Percentiles rank a stretch among this genome's conserved stretches.
These are phyloP conservation scores for Mus minutoides DNA, from an alignment of 2,797 vertebrate genomes.

Conservation along the genomic window DNA sequence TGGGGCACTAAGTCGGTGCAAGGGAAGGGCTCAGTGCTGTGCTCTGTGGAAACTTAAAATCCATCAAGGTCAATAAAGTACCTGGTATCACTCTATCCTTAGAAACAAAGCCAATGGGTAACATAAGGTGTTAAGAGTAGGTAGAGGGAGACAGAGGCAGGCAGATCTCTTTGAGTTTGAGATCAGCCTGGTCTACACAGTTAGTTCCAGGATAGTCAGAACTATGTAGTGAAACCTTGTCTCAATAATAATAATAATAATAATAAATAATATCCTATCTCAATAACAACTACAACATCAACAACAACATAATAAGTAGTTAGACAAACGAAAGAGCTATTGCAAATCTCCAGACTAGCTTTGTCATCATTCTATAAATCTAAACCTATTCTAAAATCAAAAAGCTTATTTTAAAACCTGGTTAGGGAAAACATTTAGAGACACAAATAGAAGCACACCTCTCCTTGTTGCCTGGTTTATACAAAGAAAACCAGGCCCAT, in stretches of 20 bases:
- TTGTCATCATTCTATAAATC: conserved; percentile 63
- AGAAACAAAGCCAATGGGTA: conserved; percentile 1
- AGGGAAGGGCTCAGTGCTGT: background rate
- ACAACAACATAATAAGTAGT: background rate
- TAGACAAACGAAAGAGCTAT: background rate
- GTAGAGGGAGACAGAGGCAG: background rate
- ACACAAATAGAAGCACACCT: conserved; percentile 66
- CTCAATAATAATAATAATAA: background rate
- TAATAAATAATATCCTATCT: background rate
- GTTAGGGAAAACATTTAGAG: conserved; percentile 60
- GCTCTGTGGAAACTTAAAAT: conserved; percentile 37
- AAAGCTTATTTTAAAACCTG: conserved; percentile 72
- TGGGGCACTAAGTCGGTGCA: background rate
- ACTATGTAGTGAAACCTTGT: background rate
- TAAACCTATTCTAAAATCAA: conserved; percentile 70
- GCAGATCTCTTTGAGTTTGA: background rate
- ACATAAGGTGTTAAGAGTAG: background rate
- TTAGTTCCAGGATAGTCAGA: background rate
- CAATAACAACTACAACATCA: no score
- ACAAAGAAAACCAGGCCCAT: conserved; percentile 61
- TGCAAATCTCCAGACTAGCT: background rate
- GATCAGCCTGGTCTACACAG: background rate
- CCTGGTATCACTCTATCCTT: background rate
- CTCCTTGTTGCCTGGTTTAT: conserved; percentile 56
- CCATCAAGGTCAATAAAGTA: background rate